Conservation (phyloP, 2,888 invertebrate species). For the Idaea aversata region DNA sequence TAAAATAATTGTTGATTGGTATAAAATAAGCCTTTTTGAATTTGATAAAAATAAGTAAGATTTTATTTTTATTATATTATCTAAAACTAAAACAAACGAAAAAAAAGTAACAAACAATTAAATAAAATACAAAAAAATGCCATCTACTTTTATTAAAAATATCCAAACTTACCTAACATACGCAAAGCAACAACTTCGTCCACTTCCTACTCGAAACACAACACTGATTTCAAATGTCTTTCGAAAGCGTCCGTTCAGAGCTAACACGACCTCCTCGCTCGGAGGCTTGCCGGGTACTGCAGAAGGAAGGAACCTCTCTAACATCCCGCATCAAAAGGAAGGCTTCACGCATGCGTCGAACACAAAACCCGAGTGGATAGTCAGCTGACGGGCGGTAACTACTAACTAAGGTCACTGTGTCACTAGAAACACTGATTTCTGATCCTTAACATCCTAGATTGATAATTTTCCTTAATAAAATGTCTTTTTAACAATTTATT, state of each 20-base stretch:
- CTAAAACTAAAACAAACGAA: background rate
- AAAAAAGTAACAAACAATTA: background rate
- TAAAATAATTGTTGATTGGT: background rate
- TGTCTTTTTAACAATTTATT: background rate
- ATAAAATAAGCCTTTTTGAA: background rate
- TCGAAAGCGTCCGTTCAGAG: slow-evolving; percentile 18
- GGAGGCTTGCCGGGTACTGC: slow-evolving; percentile 55
- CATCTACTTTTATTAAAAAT: background rate
- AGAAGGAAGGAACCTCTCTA: slow-evolving; percentile 46
- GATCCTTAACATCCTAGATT: background rate
- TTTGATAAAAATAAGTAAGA: background rate
- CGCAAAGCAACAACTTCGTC: slow-evolving; percentile 2
- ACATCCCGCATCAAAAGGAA: slow-evolving; percentile 56
- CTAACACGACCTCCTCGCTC: slow-evolving; percentile 37
- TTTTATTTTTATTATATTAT: background rate
- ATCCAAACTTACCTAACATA: slow-evolving; percentile 2
- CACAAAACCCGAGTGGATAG: slow-evolving; percentile 40
- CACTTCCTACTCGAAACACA: slow-evolving; percentile 1
- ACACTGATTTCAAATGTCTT: slow-evolving; percentile 12
- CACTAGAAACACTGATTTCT: slow-evolving; percentile 35
- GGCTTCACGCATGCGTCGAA: slow-evolving; percentile 55
- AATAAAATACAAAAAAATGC: background rate
- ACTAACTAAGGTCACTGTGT: slow-evolving; percentile 73
- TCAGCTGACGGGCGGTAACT: slow-evolving; percentile 68
- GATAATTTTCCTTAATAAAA: background rate